Base-by-base conservation (phyloP, 1,140 invertebrate genomes). In the Apis laboriosa region DNA sequence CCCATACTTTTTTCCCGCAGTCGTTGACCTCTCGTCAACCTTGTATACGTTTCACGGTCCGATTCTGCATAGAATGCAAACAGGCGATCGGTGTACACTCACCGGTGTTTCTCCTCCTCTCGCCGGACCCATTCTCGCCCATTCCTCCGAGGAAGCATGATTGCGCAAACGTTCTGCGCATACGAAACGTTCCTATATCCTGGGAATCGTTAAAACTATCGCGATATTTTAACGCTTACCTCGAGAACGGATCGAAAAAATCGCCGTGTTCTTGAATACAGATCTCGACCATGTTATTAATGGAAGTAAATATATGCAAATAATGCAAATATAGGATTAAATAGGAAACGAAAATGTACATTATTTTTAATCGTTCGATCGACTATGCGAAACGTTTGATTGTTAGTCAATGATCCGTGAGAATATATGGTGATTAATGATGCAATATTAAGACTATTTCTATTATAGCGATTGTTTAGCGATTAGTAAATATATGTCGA, bases 81-180 rank as follows among this genome's bases (percentile, higher is more conserved):
- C 60, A 74, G 61, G 51, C 67, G 80, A 66, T 74, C 79, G 74
- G 61, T 70, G 60, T 67, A 56, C 76, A 55, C 34, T 60, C 70
- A 68, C 58, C 56, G 58, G 56, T 56, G 73, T 70, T 78, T 77
- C 71, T 73, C 71, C 80, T 60, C 12, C 77, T 79, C 80, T 87
- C 86, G 72, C 84, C 49, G 11, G 80, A 9, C 17, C 79, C 61
- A 64, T 34, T 88, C 80, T 68, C 51, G 12, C 49, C 58, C 61
- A 56, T 49, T 51, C 43, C 72, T 76, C 72, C 73, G 68, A 63
- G 74, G 78, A 83, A 64, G 67, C 84, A 64, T 28, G 74, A 61
- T 86, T 71, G 70, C 74, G 80, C 64, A 75, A 86, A 71, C 43
- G 63, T 43, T 11, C 15, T 19, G 17, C 21, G 51, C 70, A 60